Evolutionary conservation across 2,888 invertebrate species (phyloP), one percentile per base, ranked within the genome.

Genomic region (Pyrocoelia pectoralis): DNA sequence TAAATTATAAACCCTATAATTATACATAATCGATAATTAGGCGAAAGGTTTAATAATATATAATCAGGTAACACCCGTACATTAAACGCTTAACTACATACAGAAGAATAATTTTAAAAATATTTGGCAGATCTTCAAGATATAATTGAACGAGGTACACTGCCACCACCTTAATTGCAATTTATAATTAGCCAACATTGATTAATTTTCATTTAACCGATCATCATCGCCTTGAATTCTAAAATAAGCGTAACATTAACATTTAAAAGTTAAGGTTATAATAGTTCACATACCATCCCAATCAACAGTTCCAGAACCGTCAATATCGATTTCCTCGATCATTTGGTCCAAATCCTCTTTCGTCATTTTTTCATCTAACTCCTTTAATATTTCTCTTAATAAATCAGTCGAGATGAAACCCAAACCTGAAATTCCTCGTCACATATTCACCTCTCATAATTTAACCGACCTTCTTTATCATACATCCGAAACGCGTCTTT

Each of bases 231-330:
- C 86, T 94, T 92, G 84, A 95, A 95, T 86, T 95, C 95, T 95
- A 88, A 65, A 88, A 87, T 67, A 77, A 50, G 40, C 24, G 9
- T 53, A 18, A 54, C 8, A 12, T 40, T 18, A 58, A 50, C 18
- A 6, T 24, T 54, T 43, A 43, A 51, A 8, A 33, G 56, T 40
- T 43, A 29, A 51, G 28, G 50, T 49, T 14, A 55, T 28, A 40
- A 29, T 56, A 17, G 56, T 15, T 24, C 66, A 54, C 76, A 72
- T 83, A 96, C 97, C 97, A 84, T 98, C 96, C 85, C 97, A 98
- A 82, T 98, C 98, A 61, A 98, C 95, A 17, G 97, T 98, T 72
- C 98, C 98, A 5, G 96, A 97, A 57, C 96, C 96, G 79, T 97
- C 97, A 72, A 94, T 89, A 79, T 95, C 95, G 80, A 97, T 97